These are phyloP conservation scores for Ephestia elutella DNA, from an alignment of 1,140 invertebrate genomes.

Conservation along the genomic window DNA sequence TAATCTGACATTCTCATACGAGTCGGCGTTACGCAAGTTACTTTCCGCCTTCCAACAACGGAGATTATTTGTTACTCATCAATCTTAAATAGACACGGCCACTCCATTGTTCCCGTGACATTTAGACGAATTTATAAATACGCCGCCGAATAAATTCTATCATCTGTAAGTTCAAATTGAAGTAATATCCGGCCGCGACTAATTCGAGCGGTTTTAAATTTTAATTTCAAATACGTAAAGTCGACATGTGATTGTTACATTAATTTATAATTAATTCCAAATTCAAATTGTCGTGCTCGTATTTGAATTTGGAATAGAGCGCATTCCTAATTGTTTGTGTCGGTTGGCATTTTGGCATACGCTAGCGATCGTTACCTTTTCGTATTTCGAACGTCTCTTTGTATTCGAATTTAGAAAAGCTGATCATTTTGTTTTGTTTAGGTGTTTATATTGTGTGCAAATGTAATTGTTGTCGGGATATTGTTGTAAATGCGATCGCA, in stretches of 20 bases:
- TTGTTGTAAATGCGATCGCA: slow-evolving; percentile 36
- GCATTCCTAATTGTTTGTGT: slow-evolving; percentile 69
- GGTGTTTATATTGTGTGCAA: slow-evolving; percentile 39
- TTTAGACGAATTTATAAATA: slow-evolving; percentile 69
- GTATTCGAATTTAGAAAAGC: slow-evolving; percentile 68
- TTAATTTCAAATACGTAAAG: slow-evolving; percentile 17
- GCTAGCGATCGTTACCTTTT: slow-evolving; percentile 59
- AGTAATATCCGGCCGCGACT: slow-evolving; percentile 29
- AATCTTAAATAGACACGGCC: slow-evolving; percentile 62
- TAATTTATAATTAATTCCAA: slow-evolving; percentile 45
- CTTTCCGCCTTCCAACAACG: slow-evolving; percentile 49
- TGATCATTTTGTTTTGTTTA: slow-evolving; percentile 44
- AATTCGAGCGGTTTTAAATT: slow-evolving; percentile 28
- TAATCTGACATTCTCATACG: slow-evolving; percentile 59
- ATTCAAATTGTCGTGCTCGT: slow-evolving; percentile 48
- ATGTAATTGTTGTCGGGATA: slow-evolving; percentile 46
- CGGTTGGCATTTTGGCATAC: slow-evolving; percentile 68
- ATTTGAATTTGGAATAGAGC: slow-evolving; percentile 55
- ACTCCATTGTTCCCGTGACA: slow-evolving; percentile 69
- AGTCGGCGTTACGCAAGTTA: slow-evolving; percentile 51
- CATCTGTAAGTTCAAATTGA: slow-evolving; percentile 43
- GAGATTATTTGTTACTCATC: slow-evolving; percentile 66
- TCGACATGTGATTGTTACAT: slow-evolving; percentile 16
- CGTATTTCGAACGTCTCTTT: slow-evolving; percentile 35
- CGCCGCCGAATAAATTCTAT: slow-evolving; percentile 53